These are phyloP conservation scores for Poeciliopsis gracilis DNA, from an alignment of 2,797 vertebrate genomes.

Conservation along the genomic window DNA sequence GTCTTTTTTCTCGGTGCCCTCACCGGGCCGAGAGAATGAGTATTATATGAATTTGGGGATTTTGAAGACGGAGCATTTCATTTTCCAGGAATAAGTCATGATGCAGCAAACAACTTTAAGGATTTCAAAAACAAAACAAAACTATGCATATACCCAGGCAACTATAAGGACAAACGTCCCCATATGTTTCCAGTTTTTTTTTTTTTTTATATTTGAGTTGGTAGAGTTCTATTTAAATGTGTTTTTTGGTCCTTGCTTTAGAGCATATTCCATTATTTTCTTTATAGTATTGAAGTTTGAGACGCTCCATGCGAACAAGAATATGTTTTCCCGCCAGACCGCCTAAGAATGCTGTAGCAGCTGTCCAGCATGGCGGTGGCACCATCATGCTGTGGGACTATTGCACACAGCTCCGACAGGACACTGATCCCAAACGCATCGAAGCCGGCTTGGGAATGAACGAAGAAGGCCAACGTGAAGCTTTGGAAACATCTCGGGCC, in stretches of 20 bases:
- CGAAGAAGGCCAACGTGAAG: neutral
- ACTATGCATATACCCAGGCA: too few relatives aligned
- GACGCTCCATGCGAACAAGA: neutral
- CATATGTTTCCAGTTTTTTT: neutral
- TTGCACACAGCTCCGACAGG: neutral
- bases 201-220: neutral
- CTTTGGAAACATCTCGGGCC: neutral
- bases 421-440: neutral
- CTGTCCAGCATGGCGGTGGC: neutral
- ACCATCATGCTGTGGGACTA: neutral
- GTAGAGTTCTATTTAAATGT: neutral
- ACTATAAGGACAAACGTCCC: neutral
- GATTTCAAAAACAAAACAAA: neutral
- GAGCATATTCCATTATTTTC: neutral
- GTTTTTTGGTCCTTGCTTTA: neutral
- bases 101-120: too few relatives aligned
- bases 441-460: neutral
- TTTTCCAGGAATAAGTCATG: neutral
- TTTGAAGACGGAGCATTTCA: neutral
- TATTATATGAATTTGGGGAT: neutral
- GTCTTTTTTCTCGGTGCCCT: neutral
- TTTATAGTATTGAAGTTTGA: neutral
- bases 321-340: neutral
- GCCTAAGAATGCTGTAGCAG: neutral
- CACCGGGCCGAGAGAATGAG: neutral